A percentile compares a stretch with the other conserved stretches of the same genome.
These are phyloP conservation scores for Seladonia tumulorum DNA, from an alignment of 2,888 invertebrate species.

Conservation along the genomic window DNA sequence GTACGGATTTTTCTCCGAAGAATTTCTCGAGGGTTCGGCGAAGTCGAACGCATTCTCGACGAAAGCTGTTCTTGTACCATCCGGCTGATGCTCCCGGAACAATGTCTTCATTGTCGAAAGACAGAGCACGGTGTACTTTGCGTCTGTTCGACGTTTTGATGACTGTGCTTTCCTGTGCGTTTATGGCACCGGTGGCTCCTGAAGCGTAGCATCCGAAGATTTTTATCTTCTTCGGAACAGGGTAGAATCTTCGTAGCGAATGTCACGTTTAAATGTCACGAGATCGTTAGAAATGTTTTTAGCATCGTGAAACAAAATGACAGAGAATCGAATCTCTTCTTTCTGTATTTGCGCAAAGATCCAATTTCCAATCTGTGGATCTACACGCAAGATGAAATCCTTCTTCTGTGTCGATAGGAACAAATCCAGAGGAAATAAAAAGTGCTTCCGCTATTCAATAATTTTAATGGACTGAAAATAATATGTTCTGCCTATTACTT, in stretches of 20 bases:
- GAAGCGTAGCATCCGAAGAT: not conserved
- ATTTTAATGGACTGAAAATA: not conserved
- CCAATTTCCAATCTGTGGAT: too few relatives aligned
- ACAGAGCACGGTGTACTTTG: not conserved
- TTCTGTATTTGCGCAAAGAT: too few relatives aligned
- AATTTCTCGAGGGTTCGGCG: not conserved
- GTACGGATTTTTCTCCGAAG: not conserved
- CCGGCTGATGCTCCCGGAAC: not conserved
- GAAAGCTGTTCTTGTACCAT: not conserved
- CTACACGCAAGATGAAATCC: too few relatives aligned
- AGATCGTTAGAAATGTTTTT: too few relatives aligned
- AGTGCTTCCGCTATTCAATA: not conserved
- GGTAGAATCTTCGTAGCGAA: too few relatives aligned
- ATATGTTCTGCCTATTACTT: not conserved
- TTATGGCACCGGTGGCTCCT: not conserved
- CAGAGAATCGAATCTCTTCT: too few relatives aligned
- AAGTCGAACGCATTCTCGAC: not conserved
- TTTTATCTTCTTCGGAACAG: not conserved
- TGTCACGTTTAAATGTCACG: too few relatives aligned
- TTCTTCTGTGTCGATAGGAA: too few relatives aligned
- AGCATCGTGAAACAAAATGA: too few relatives aligned
- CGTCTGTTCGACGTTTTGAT: not conserved
- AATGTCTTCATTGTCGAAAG: not conserved
- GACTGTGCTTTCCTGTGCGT: not conserved
- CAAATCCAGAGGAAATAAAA: not conserved